Conservation (phyloP, 23 tunicate species). For the Halocynthia aurantium region DNA sequence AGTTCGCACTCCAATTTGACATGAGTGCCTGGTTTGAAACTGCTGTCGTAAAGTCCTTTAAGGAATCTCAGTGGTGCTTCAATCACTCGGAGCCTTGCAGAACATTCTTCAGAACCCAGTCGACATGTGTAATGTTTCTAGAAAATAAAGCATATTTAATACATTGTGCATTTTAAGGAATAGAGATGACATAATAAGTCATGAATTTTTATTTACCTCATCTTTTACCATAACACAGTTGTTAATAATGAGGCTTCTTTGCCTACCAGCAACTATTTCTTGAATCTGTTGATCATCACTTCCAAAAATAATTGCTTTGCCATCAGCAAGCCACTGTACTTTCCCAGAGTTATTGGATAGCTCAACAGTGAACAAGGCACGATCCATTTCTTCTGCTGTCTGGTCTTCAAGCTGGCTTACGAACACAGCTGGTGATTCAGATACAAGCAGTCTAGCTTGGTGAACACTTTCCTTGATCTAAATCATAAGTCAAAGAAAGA, state of each 20-base stretch:
- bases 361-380: slow-evolving; percentile 52
- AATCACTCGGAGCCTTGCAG: slow-evolving; percentile 43
- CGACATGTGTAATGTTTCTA: slow-evolving; percentile 67
- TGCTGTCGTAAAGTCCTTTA: slow-evolving; percentile 52
- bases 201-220: slow-evolving; percentile 25
- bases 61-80: slow-evolving; percentile 75
- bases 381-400: slow-evolving; percentile 57
- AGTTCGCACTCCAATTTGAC: slow-evolving; percentile 59
- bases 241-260: slow-evolving; percentile 44
- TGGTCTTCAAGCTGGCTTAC: slow-evolving; percentile 23
- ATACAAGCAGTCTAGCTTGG: slow-evolving; percentile 36
- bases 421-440: slow-evolving; percentile 40
- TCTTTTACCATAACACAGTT: slow-evolving; percentile 58
- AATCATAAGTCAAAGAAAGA: neutral
- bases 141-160: neutral
- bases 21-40: slow-evolving; percentile 56
- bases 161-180: neutral
- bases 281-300: slow-evolving; percentile 22
- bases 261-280: slow-evolving; percentile 39
- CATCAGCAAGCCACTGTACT: slow-evolving; percentile 67
- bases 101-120: slow-evolving; percentile 34
- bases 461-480: slow-evolving; percentile 54
- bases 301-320: slow-evolving; percentile 42
- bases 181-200: neutral
- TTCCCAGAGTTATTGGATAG: slow-evolving; percentile 53